phyloP scores from a whole-genome alignment of 2,888 invertebrate genomes.

The Chrysomela aeneicollis region DNA sequence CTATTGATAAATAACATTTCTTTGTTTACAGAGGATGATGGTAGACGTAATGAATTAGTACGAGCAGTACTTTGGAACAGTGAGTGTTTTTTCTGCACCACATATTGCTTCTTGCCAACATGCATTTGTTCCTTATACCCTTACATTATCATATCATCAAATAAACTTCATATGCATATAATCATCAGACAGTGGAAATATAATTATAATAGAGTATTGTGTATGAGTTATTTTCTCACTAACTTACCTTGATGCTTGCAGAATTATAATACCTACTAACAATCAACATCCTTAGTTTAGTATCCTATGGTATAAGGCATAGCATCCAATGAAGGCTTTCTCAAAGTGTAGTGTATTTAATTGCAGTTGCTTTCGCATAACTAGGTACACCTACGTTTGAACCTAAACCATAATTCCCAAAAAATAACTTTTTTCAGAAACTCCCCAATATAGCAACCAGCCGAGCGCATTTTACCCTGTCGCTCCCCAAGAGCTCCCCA shows the following conservation, averaged over 20 bases:
- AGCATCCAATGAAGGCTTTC: neutral
- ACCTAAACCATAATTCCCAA: neutral
- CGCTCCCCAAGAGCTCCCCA: constrained; percentile 60
- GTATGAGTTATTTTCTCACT: too few species aligned
- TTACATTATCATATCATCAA: too few species aligned
- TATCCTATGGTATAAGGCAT: too few species aligned
- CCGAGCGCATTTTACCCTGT: constrained; percentile 65
- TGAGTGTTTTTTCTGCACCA: constrained; percentile 64
- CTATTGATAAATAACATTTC: constrained; percentile 38
- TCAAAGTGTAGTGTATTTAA: neutral
- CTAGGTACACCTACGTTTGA: too few species aligned
- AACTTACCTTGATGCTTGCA: too few species aligned
- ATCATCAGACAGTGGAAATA: too few species aligned
- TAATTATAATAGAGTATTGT: too few species aligned
- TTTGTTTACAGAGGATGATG: constrained; percentile 72
- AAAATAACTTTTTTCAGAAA: constrained; percentile 58
- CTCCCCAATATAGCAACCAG: constrained; percentile 63
- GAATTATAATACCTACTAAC: too few species aligned
- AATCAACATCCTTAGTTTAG: too few species aligned
- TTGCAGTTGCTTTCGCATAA: too few species aligned
- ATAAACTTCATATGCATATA: too few species aligned
- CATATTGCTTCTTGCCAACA: constrained; percentile 35
- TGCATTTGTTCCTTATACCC: constrained; percentile 11
- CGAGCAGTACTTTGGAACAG: constrained; percentile 88
- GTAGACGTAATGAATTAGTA: constrained; percentile 80